Evolutionary conservation across 2,888 invertebrate species (phyloP), one percentile per base, ranked within the genome.

Genomic region (Lycocerus yunnanus): DNA sequence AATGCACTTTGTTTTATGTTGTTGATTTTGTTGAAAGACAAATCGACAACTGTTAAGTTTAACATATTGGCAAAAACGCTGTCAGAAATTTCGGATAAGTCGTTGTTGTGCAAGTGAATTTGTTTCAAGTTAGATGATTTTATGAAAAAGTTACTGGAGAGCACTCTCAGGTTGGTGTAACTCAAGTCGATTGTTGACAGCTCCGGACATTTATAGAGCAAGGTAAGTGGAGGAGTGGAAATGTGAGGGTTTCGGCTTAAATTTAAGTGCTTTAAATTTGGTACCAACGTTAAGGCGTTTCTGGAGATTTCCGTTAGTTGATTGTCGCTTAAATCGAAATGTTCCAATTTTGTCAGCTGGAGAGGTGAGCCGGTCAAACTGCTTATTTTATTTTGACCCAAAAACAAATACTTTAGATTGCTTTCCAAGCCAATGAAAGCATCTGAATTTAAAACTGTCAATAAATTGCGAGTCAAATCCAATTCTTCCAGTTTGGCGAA

Each of bases 301-400:
- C 90, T 89, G 0, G 93, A 90, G 65, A 95, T 87, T 81, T 93
- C 94, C 0, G 92, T 92, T 66, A 95, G 86, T 82, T 93, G 92
- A 84, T 97, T 97, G 76, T 92, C 92, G 69, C 95, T 95, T 71
- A 97, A 87, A 85, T 95, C 95, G 20, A 97, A 87, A 21, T 89
- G 90, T 84, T 92, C 89, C 24, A 96, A 87, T 79, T 91, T 91
- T 1, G 90, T 86, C 76, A 94, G 88, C 18, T 90, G 89, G 65
- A 94, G 82, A 0, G 93, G 91, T 20, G 91, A 88, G 14, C 91
- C 92, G 1, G 91, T 90, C 69, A 95, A 87, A 13, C 90, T 91
- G 3, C 92, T 89, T 24, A 96, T 90, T 78, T 92, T 90, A 83
- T 96, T 96, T 83, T 93, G 93, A 1, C 93, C 91, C 8, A 96